Evolutionary conservation across 2,113 vertebrate species (phyloP).

Genomic region (Galemys pyrenaicus): DNA sequence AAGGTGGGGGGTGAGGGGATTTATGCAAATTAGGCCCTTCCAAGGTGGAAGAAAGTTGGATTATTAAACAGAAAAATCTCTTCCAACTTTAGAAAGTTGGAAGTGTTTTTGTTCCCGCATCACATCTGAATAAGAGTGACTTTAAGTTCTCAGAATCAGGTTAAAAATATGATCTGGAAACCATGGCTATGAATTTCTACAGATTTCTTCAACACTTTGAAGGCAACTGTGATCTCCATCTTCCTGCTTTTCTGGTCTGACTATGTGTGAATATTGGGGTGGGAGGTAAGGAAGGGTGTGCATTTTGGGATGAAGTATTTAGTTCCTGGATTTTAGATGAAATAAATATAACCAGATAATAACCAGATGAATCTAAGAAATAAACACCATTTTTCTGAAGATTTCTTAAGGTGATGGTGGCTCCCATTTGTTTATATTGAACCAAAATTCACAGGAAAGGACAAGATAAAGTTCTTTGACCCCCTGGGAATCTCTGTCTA

Average conservation of each 20-base stretch:
- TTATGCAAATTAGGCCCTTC: conserved; percentile 70
- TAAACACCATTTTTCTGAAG: conserved; percentile 5
- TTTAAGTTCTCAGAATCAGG: conserved; percentile 28
- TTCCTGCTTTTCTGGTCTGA: conserved; percentile 25
- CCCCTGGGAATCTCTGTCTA: not conserved
- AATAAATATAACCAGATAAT: not conserved
- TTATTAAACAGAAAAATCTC: not conserved
- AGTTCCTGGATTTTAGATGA: conserved; percentile 25
- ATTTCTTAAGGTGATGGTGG: not conserved
- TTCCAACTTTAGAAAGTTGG: conserved; percentile 53
- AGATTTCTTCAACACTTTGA: conserved; percentile 49
- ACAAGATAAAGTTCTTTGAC: not conserved
- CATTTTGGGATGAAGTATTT: not conserved
- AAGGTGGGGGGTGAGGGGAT: conserved; percentile 47
- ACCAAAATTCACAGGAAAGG: not conserved
- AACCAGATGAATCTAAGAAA: conserved; percentile 23
- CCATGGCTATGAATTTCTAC: conserved; percentile 19
- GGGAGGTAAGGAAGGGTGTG: not conserved
- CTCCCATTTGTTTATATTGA: not conserved
- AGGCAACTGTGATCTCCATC: not conserved
- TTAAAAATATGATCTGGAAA: conserved; percentile 58
- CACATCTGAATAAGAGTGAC: conserved; percentile 38
- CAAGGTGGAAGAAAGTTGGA: conserved; percentile 44
- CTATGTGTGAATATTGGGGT: not conserved
- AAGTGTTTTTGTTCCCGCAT: conserved; percentile 59